These are phyloP conservation scores for Eulimnadia texana DNA, from an alignment of 1,140 invertebrate genomes.

Conservation along the genomic window DNA sequence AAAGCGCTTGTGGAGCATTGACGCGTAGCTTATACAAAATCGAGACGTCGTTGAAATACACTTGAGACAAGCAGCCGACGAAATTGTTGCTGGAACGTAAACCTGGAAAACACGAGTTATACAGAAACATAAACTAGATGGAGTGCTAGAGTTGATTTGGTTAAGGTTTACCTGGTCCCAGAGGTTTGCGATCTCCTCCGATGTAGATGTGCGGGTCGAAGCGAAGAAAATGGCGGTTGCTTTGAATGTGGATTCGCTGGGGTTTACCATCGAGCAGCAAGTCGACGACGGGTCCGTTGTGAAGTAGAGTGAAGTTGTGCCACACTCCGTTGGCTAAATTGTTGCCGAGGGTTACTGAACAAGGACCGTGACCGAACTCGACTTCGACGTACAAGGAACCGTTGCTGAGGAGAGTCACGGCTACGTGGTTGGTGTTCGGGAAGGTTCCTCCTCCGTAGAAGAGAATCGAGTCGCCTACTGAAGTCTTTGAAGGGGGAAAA, in stretches of 20 bases:
- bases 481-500: conserved; percentile 39
- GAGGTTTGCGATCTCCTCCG: conserved; percentile 52
- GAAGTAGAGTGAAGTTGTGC: conserved; percentile 78
- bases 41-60: conserved; percentile 82
- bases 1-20: conserved; percentile 26
- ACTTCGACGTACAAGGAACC: conserved; percentile 61
- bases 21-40: conserved; percentile 70
- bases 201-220: conserved; percentile 88
- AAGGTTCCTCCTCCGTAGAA: conserved; percentile 78
- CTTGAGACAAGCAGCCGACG: conserved; percentile 74
- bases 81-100: conserved; percentile 39
- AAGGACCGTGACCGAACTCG: conserved; percentile 47
- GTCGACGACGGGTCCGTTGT: conserved; percentile 51
- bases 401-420: conserved; percentile 55
- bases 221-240: conserved; percentile 57
- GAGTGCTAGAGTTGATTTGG: not conserved
- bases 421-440: conserved; percentile 62
- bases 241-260: conserved; percentile 30
- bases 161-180: conserved; percentile 25
- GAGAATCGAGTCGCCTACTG: conserved; percentile 69
- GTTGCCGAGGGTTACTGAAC: conserved; percentile 36
- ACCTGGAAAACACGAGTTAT: too few relatives aligned
- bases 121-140: too few relatives aligned
- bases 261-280: conserved; percentile 51
- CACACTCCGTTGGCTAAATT: conserved; percentile 57